Evolutionary conservation across 2,797 vertebrate species (phyloP).

Genomic region (Artibeus jamaicensis): DNA sequence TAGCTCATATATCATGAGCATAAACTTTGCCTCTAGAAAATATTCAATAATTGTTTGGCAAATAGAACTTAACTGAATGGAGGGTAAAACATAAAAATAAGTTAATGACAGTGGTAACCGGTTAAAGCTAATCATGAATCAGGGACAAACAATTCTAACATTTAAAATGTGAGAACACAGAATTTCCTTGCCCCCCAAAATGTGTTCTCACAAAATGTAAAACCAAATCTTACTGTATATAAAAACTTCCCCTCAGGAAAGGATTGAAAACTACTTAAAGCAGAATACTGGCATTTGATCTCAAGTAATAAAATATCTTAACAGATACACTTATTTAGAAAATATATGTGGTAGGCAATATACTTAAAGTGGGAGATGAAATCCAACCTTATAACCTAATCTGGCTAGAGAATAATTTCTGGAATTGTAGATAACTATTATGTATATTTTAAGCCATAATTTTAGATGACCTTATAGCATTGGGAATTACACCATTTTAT

Average conservation of each 20-base stretch:
- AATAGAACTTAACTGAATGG: slow-evolving; percentile 9
- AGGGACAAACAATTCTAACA: background rate
- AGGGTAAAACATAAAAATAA: background rate
- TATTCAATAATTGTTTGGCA: background rate
- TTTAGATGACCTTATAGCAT: slow-evolving; percentile 31
- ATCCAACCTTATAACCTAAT: slow-evolving; percentile 60
- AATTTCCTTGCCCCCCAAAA: slow-evolving; percentile 26
- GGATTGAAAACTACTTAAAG: slow-evolving; percentile 48
- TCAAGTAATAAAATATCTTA: slow-evolving; percentile 68
- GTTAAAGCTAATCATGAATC: background rate
- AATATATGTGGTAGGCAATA: background rate
- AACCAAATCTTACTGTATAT: background rate
- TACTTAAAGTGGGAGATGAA: background rate
- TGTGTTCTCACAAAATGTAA: background rate
- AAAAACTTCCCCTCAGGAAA: slow-evolving; percentile 58
- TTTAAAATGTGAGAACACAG: slow-evolving; percentile 17
- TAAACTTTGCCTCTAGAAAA: background rate
- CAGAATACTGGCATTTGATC: slow-evolving; percentile 13
- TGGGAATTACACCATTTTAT: slow-evolving; percentile 44
- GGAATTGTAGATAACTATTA: slow-evolving; percentile 21
- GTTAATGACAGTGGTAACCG: background rate
- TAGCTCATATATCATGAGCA: background rate
- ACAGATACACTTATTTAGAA: slow-evolving; percentile 42
- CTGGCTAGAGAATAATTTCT: slow-evolving; percentile 57
- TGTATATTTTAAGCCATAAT: slow-evolving; percentile 44